Evolutionary conservation across 2,113 vertebrate genomes (phyloP).

Genomic region (Anser brachyrhynchus): DNA sequence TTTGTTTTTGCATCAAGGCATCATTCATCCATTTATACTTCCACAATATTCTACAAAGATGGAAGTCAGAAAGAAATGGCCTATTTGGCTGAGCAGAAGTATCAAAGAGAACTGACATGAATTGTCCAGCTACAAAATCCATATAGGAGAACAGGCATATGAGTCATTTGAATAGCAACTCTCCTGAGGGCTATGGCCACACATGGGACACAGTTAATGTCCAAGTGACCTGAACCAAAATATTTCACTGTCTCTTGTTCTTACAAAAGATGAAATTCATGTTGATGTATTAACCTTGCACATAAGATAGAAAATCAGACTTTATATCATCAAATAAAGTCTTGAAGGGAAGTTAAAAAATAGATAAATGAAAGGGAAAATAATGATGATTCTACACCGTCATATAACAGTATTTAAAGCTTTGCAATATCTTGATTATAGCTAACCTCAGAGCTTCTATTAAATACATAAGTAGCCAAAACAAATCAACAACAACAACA

Average conservation of each 20-base stretch:
- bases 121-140: not conserved
- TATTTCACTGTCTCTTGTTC: not conserved
- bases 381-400: not conserved
- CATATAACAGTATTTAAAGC: not conserved
- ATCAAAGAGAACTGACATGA: not conserved
- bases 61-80: not conserved
- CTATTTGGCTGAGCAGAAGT: not conserved
- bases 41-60: not conserved
- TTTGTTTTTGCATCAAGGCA: not conserved
- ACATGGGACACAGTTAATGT: not conserved
- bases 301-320: not conserved
- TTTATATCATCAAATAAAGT: not conserved
- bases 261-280: not conserved
- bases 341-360: not conserved
- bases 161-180: conserved; percentile 5
- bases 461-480: not conserved
- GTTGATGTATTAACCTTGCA: not conserved
- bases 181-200: not conserved
- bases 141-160: not conserved
- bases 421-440: not conserved
- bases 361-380: rapidly evolving
- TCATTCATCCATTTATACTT: not conserved
- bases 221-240: not conserved
- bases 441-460: not conserved
- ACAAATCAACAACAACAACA: not conserved